Evolutionary conservation across 2,113 vertebrate species (phyloP), one percentile per base, ranked within the genome.

Genomic region (Lota lota): DNA sequence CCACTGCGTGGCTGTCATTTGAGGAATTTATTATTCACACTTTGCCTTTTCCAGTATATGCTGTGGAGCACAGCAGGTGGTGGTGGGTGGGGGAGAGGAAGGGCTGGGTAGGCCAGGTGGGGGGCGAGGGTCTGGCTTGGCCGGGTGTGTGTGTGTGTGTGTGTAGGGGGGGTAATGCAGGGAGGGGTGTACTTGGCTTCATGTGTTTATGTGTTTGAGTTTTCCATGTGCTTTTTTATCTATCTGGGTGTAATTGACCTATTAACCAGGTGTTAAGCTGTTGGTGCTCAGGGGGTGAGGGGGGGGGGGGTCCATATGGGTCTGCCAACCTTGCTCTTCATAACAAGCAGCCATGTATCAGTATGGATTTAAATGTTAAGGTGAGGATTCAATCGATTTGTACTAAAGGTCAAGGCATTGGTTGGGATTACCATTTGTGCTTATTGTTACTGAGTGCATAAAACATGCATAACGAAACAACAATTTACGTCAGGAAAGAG

Each of bases 11-110:
- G 74, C 76, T 90, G 88, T 87, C 87, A 89, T 92, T 90, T 89
- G 87, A 91, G 89, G 88, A 89, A 82, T 90, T 88, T 88, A 89
- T 92, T 90, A 91, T 92, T 88, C 79, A 83, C 70, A 24, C 65
- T 69, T 63, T 82, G 82, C 85, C 70, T 82, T 88, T 82, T 81
- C 85, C 77, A 69, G 73, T 82, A 75, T 82, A 82, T 47, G 12
- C 40, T 14, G 40, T 7, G 8, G 6, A 47, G 73, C 33, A 17
- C 66, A 66, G 68, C 76, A 77, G 69, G 64, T 17, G 33, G 65
- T 66, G 72, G 50, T 69, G 66, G 57, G 18, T 70, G 54, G 73
- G 66, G 57, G 57, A 61, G 71, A 76, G 64, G 69, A 69, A 64
- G 67, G 51, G 71, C 65, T 70, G 72, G 70, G 84, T 81, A 74